These are phyloP conservation scores for Yponomeuta plumbellus DNA, from an alignment of 2,888 invertebrate genomes.

Conservation along the genomic window DNA sequence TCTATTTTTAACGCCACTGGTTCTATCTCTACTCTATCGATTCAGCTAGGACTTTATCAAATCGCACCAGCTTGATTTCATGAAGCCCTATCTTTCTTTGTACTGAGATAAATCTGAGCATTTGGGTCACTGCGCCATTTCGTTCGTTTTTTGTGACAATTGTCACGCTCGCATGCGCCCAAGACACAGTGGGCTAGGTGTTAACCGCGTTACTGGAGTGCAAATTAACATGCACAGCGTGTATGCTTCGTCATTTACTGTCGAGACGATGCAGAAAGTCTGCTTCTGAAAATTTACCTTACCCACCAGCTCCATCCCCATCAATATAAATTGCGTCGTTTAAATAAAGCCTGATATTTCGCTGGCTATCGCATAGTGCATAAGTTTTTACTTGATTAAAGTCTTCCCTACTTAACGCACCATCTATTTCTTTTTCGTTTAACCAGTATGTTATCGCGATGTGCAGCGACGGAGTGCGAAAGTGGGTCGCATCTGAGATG, in stretches of 20 bases:
- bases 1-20: background rate
- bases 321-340: no score
- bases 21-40: background rate
- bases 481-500: slow-evolving; percentile 15
- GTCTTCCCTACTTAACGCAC: no score
- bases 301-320: background rate
- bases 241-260: background rate
- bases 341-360: no score
- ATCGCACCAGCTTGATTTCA: background rate
- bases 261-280: background rate
- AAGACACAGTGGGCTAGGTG: slow-evolving; percentile 5
- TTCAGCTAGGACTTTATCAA: background rate
- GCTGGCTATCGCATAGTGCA: no score
- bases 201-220: slow-evolving; percentile 5
- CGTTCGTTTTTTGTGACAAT: background rate
- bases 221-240: slow-evolving; percentile 4
- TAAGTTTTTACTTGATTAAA: no score
- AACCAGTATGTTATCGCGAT: background rate
- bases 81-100: background rate
- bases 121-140: background rate
- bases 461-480: slow-evolving; percentile 43
- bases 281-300: background rate
- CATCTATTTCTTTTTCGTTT: no score
- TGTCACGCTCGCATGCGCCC: background rate
- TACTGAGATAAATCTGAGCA: background rate